phyloP scores from a whole-genome alignment of 23 tunicate genomes.

The Styela clava region DNA sequence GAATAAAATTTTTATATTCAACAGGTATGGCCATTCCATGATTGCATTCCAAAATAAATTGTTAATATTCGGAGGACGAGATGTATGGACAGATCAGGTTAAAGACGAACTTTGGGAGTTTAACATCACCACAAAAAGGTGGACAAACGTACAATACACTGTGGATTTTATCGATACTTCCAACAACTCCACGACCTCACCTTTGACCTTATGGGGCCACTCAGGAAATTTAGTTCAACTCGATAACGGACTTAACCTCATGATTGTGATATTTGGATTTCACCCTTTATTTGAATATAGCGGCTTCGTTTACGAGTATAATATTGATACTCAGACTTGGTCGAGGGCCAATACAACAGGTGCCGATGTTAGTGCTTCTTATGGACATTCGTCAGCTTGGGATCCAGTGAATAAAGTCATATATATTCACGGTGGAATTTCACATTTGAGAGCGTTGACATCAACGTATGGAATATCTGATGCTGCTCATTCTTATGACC shows the following conservation, averaged over 20 bases:
- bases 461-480: neutral
- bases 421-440: conserved; percentile 70
- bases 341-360: conserved; percentile 1
- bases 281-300: conserved; percentile 49
- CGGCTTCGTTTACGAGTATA: conserved; percentile 53
- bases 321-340: conserved; percentile 34
- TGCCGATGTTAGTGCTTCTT: conserved; percentile 16
- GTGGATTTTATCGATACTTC: neutral
- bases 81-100: conserved; percentile 22
- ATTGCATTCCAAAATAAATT: conserved; percentile 27
- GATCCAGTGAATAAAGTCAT: conserved; percentile 29
- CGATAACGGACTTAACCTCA: conserved; percentile 36
- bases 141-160: conserved; percentile 35
- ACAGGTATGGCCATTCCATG: conserved; percentile 74
- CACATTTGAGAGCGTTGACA: neutral
- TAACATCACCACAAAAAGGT: conserved; percentile 16
- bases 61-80: conserved; percentile 75
- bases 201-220: conserved; percentile 66
- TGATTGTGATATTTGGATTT: conserved; percentile 83
- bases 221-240: conserved; percentile 43
- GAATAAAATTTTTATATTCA: too few relatives aligned
- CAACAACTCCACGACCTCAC: neutral
- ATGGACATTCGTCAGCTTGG: conserved; percentile 55
- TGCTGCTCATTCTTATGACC: conserved; percentile 30
- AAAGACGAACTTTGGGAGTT: conserved; percentile 59